Base-by-base conservation (phyloP, 2,797 vertebrate genomes). In the Xenentodon cancila region DNA sequence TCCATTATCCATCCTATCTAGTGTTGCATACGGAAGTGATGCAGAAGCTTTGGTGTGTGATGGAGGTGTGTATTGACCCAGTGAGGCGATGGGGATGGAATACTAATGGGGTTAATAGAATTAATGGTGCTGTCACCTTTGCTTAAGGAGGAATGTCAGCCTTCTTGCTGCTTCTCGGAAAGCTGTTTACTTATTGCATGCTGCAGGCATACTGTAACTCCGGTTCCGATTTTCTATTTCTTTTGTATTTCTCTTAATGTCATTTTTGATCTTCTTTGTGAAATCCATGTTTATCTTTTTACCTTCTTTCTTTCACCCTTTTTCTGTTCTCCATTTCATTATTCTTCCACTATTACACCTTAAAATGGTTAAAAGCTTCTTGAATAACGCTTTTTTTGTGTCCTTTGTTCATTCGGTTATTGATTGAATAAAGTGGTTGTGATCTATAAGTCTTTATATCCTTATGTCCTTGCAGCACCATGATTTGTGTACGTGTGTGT, bases 61-160 rank as follows among this genome's bases (percentile, higher is more conserved):
- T 81, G 85, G 80, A 89, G 87, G 83, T 80, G 84, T 87, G 83
- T 82, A 84, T 87, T 84, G 88, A 90, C 81, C 80, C 64, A 65
- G 79, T 19, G 18, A 11, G 66, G 57, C 65, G 66, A 85, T 86
- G 76, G 77, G 76, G 80, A 77, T 69, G 77, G 88, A 84, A 88
- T 89, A 83, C 87, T 87, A 87, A 91, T 80, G 51, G 88, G 79
- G 80, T 88, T 88, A 89, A 89, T 89, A 83, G 79, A 91, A 92
- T 88, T 89, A 91, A 90, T 93, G 83, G 81, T 49, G 73, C 81
- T 84, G 89, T 85, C 89, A 86, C 84, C 73, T 75, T 58, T 51
- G 75, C 70, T 67, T 77, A 73, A 57, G 77, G 74, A 75, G 80
- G 71, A 76, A 74, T 46, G 77, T 79, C 70, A 30, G 71, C 71